Evolutionary conservation across 2,797 vertebrate genomes (phyloP).

Genomic region (Neolamprologus multifasciatus): DNA sequence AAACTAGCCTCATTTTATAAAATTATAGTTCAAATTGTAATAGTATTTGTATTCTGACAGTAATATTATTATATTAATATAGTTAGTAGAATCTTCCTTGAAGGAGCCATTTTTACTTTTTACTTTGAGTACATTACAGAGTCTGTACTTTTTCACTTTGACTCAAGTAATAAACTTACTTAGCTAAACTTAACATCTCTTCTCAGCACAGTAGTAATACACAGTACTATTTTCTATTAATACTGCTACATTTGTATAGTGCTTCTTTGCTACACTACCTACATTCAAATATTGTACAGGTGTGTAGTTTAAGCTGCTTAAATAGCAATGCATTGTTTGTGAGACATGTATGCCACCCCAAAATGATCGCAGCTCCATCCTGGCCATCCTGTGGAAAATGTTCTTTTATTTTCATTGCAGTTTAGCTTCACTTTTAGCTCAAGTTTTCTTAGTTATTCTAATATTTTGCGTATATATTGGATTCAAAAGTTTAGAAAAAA

Average conservation of each 20-base stretch:
- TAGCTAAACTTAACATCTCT: rapidly evolving
- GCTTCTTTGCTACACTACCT: no score
- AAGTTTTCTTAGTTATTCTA: rapidly evolving
- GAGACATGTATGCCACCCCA: no score
- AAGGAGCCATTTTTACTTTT: rapidly evolving
- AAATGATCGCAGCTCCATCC: not conserved
- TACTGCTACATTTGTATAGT: rapidly evolving
- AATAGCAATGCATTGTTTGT: no score
- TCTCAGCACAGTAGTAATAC: rapidly evolving
- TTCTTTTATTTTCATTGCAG: rapidly evolving
- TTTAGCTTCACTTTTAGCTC: rapidly evolving
- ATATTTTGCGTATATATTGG: rapidly evolving
- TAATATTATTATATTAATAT: no score
- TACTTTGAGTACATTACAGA: no score
- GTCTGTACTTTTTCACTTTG: rapidly evolving
- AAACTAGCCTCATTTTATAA: no score
- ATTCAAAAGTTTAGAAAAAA: rapidly evolving
- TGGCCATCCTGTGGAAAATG: rapidly evolving
- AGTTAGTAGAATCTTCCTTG: rapidly evolving
- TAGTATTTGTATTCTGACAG: no score
- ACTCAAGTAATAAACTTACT: no score
- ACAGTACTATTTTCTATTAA: rapidly evolving
- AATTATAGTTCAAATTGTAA: no score
- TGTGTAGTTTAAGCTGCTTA: no score
- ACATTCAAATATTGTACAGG: rapidly evolving